Percentiles rank a stretch among this genome's conserved stretches.
These are phyloP conservation scores for Cynocephalus volans DNA, from an alignment of 2,113 vertebrate species.

Conservation along the genomic window DNA sequence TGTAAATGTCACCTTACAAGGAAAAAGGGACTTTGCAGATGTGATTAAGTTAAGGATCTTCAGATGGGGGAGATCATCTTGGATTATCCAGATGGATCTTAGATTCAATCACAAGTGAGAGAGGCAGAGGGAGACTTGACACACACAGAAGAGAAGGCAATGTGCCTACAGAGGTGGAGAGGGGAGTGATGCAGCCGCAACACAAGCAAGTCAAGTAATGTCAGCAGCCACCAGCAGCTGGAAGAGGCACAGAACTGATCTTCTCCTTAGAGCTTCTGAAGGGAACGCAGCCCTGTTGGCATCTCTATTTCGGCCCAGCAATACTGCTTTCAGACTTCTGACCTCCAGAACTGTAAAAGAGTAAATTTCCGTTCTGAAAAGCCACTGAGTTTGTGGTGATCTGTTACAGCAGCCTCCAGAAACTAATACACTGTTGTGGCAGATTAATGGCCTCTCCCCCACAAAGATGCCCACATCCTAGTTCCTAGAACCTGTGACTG, in stretches of 20 bases:
- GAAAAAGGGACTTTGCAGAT: background rate
- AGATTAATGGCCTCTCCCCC: background rate
- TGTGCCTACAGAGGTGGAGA: background rate
- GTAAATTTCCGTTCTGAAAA: conserved; percentile 42
- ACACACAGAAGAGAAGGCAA: background rate
- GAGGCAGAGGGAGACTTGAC: background rate
- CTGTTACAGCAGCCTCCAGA: background rate
- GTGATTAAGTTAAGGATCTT: conserved; percentile 18
- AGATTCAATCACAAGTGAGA: background rate
- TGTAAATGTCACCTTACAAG: background rate
- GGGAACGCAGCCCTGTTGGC: background rate
- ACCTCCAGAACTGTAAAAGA: background rate
- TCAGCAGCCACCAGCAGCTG: background rate
- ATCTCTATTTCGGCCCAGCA: background rate
- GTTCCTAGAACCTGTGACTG: background rate
- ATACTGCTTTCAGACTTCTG: conserved; percentile 15
- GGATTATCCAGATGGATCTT: background rate
- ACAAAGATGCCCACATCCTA: background rate
- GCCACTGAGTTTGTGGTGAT: background rate
- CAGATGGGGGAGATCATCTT: background rate
- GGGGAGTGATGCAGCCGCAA: background rate
- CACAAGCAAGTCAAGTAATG: background rate
- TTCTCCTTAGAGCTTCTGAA: background rate
- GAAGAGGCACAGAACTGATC: background rate
- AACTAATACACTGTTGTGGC: background rate